phyloP scores from a whole-genome alignment of 2,888 invertebrate genomes.

The Amblyjoppa fuscipennis region DNA sequence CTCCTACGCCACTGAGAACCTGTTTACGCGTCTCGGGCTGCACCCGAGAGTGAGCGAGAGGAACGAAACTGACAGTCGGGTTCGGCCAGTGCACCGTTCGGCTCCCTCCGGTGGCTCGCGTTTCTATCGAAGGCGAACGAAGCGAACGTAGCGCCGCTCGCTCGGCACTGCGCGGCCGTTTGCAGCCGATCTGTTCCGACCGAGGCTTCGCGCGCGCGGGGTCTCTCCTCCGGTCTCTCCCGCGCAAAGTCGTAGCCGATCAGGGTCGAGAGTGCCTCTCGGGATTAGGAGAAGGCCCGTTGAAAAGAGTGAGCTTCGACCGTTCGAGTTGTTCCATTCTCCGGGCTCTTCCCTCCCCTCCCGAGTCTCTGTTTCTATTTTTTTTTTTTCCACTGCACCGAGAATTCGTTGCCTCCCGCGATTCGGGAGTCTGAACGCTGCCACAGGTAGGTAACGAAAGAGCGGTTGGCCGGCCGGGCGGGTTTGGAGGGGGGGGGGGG shows the following conservation, averaged over 20 bases:
- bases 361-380: conserved; percentile 1
- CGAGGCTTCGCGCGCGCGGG: conserved; percentile 22
- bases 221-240: conserved; percentile 50
- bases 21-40: conserved; percentile 73
- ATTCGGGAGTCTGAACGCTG: not conserved
- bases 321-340: conserved; percentile 1
- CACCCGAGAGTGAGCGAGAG: conserved; percentile 56
- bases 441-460: not conserved
- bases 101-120: conserved; percentile 34
- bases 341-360: not conserved
- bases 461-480: not conserved
- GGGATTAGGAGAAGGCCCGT: conserved; percentile 4
- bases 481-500: no score
- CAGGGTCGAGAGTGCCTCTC: conserved; percentile 33
- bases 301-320: conserved; percentile 3
- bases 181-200: conserved; percentile 35
- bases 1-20: conserved; percentile 77
- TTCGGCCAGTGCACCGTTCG: conserved; percentile 51
- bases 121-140: conserved; percentile 12
- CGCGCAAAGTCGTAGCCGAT: conserved; percentile 62
- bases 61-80: conserved; percentile 28
- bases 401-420: conserved; percentile 14
- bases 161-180: conserved; percentile 11
- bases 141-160: conserved; percentile 16
- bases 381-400: conserved; percentile 13